phyloP scores from a whole-genome alignment of 2,888 invertebrate genomes.

The Rhagonycha lutea region DNA sequence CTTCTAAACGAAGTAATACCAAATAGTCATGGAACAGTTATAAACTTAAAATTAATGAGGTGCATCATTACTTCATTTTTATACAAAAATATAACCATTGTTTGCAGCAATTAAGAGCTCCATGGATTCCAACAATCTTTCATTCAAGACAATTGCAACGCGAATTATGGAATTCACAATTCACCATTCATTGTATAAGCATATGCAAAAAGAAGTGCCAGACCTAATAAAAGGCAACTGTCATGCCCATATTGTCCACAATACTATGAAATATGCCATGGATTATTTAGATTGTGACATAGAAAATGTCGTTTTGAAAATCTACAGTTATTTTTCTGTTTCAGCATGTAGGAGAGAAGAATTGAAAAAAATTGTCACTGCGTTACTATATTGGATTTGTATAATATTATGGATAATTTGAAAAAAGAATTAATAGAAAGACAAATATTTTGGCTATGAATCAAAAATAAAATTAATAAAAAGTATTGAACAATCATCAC shows the following conservation, averaged over 20 bases:
- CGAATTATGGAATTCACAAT: conserved; percentile 25
- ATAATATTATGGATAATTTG: too few relatives aligned
- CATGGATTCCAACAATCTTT: conserved; percentile 32
- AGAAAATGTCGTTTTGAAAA: conserved; percentile 35
- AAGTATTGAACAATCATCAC: too few relatives aligned
- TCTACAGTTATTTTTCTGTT: conserved; percentile 14
- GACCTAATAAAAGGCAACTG: conserved; percentile 33
- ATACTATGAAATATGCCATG: conserved; percentile 31
- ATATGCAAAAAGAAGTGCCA: conserved; percentile 25
- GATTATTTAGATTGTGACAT: conserved; percentile 23
- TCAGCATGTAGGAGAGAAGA: conserved; percentile 30
- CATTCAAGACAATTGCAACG: conserved; percentile 42
- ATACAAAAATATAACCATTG: conserved; percentile 5
- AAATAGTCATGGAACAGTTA: neutral
- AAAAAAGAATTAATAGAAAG: too few relatives aligned
- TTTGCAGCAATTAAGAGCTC: conserved; percentile 33
- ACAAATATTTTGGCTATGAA: too few relatives aligned
- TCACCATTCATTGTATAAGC: conserved; percentile 27
- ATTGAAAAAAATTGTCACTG: neutral
- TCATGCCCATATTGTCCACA: conserved; percentile 36
- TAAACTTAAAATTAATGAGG: neutral
- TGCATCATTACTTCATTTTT: neutral
- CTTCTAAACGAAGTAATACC: neutral
- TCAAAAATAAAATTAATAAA: too few relatives aligned
- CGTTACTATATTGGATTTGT: too few relatives aligned